Conservation (phyloP, 2,888 invertebrate species). For the Xestoiulus laeticollis region DNA sequence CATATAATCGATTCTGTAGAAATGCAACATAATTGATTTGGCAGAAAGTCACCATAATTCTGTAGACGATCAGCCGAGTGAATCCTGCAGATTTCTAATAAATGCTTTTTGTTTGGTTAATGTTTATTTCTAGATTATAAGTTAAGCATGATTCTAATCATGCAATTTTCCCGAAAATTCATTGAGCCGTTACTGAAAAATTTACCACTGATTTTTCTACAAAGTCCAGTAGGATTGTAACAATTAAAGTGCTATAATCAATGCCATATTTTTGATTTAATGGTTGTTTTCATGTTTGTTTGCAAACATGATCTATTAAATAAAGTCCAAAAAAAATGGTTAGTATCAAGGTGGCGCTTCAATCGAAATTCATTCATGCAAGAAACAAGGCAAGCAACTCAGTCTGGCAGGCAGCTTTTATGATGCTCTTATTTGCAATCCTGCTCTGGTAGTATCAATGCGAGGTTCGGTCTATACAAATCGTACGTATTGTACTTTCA, state of each 20-base stretch:
- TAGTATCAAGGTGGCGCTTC: not conserved
- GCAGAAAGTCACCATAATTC: too few species aligned
- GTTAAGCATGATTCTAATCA: too few species aligned
- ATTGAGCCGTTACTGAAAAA: not conserved
- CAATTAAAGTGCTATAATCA: not conserved
- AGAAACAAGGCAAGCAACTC: not conserved
- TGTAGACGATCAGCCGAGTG: too few species aligned
- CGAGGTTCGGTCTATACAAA: slow-evolving; percentile 9
- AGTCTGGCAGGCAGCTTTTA: slow-evolving; percentile 1
- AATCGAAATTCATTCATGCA: slow-evolving; percentile 15
- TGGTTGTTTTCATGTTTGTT: not conserved
- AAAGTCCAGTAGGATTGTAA: not conserved
- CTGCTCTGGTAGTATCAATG: slow-evolving; percentile 22
- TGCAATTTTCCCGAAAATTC: not conserved
- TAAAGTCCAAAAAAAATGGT: not conserved
- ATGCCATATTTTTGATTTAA: not conserved
- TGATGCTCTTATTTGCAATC: not conserved
- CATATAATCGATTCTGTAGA: too few species aligned
- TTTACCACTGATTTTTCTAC: not conserved
- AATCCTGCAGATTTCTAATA: too few species aligned
- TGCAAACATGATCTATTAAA: slow-evolving; percentile 1
- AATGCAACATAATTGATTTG: too few species aligned
- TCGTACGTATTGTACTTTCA: not conserved
- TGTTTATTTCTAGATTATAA: too few species aligned
- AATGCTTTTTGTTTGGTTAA: too few species aligned